Evolutionary conservation across 2,797 vertebrate genomes (phyloP), one percentile per base, ranked within the genome.

Genomic region (Pangasius macronema): DNA sequence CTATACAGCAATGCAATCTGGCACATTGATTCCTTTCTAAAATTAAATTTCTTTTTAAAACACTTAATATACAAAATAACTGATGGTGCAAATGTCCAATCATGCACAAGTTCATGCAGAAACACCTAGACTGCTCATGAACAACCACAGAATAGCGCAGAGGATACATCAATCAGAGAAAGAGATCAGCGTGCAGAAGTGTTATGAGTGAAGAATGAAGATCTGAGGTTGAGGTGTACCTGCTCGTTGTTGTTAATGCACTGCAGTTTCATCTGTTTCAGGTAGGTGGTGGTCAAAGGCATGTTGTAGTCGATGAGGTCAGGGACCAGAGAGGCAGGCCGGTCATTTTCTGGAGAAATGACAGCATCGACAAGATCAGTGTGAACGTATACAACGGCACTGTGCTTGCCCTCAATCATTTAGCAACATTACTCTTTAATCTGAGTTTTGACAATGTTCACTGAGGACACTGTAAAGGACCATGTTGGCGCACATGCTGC

Each of bases 261-360:
- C 75, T 98, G 96, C 92, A 99, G 93, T 93, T 99, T 99, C 98
- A 99, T 99, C 89, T 99, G 98, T 92, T 99, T 99, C 96, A 99
- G 95, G 94, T 99, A 99, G 79, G 98, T 99, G 85, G 98, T 98
- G 94, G 98, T 99, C 55, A 99, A 97, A 55, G 98, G 98, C 98
- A 99, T 99, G 96, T 99, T 99, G 96, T 99, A 99, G 87, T 99
- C 98, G 51, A 99, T 99, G 89, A 98, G 97, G 92, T 98, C 98
- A 49, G 98, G 98, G 87, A 97, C 97, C 95, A 99, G 93, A 1
- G 98, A 98, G 84, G 97, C 97, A 3, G 98, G 97, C 24, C 97
- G 95, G 90, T 99, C 98, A 0, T 97, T 99, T 94, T 99, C 98
- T 99, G 94, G 39, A 86, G 90, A 88, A 59, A 86, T 10, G 5